Evolutionary conservation across 2,113 vertebrate species (phyloP), one percentile per base, ranked within the genome.

Genomic region (Alaudala cheleensis): DNA sequence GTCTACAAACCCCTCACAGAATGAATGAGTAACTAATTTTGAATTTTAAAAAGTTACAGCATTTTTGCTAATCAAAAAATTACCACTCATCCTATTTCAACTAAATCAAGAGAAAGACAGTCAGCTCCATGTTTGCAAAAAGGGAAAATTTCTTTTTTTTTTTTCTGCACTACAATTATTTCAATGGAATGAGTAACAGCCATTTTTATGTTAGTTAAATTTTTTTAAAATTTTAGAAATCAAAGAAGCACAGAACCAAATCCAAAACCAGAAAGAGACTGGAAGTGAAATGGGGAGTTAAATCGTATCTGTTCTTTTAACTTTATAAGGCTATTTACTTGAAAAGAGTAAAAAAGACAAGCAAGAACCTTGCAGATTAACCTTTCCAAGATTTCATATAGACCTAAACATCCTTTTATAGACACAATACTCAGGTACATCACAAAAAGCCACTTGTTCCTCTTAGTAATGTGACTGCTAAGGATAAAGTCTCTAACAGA

Each of bases 1-100:
- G 31, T 16, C 37, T 34, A 47, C 20, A 78, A 88, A 66, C 1
- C 0, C 12, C 31, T 33, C 44, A 74, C 5, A 67, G n/a, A 81
- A 0, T 26, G 23, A 87, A 81, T 1, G 0, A 80, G 21, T 23
- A 51, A 82, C 25, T 83, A 2, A 70, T 65, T 85, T 56, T 33
- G 22, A 61, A 51, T 24, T 85, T 40, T 1, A 0, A 18, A 58
- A 62, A 15, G 19, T 77, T 74, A 88, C 23, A 67, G 10, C 81
- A 73, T 78, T 85, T 91, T 79, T 80, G 24, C 23, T 47, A 79
- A 29, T 58, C 34, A 85, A 91, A 86, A 94, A 81, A 58, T 50
- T 44, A 62, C 22, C 29, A 42, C 14, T 39, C 11, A 24, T 76
- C 49, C 26, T 66, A 57, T 57, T 81, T 84, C 66, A 81, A 44